These are phyloP conservation scores for Numida meleagris DNA, from an alignment of 2,113 vertebrate genomes.

Conservation along the genomic window DNA sequence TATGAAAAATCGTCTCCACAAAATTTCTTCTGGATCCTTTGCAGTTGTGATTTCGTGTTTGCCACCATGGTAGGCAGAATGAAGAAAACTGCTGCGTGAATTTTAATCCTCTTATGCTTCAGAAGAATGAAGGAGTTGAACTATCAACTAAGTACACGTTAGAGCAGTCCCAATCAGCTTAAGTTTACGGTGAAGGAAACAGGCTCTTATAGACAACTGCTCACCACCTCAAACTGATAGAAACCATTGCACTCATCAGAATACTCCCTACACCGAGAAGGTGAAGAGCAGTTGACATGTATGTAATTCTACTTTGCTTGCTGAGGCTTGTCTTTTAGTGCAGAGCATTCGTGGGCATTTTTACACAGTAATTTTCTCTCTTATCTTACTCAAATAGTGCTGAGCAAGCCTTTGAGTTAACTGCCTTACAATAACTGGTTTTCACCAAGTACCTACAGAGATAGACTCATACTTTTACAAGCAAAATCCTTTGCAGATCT, in stretches of 20 bases:
- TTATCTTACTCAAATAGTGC: not conserved
- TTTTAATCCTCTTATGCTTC: not conserved
- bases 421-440: not conserved
- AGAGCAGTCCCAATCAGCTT: not conserved
- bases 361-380: not conserved
- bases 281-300: not conserved
- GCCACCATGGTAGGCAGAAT: not conserved
- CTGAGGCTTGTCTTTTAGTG: not conserved
- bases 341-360: not conserved
- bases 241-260: not conserved
- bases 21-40: not conserved
- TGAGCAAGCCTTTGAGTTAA: not conserved
- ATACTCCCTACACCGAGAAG: not conserved
- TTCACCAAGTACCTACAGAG: not conserved
- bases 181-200: not conserved
- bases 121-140: not conserved
- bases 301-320: not conserved
- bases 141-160: not conserved
- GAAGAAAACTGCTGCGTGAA: not conserved
- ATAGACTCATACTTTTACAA: not conserved
- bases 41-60: not conserved
- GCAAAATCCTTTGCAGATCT: not conserved
- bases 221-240: not conserved
- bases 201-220: not conserved
- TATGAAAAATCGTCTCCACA: not conserved